Percentiles rank a stretch among this genome's conserved stretches.
These are phyloP conservation scores for Myanophis thanlyinensis DNA, from an alignment of 2,113 vertebrate genomes.

Conservation along the genomic window DNA sequence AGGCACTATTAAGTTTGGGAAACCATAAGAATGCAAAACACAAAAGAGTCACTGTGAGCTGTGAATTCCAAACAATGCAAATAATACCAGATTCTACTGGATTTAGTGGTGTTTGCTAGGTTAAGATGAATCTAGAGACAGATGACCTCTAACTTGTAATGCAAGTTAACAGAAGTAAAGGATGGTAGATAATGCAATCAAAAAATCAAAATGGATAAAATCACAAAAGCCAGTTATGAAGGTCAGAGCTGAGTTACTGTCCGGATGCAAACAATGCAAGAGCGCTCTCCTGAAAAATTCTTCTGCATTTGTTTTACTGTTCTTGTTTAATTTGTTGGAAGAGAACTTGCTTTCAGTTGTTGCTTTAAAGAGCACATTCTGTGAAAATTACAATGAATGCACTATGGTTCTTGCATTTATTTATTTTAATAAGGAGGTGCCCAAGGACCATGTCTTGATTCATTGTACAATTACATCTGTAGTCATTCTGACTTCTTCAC, in stretches of 20 bases:
- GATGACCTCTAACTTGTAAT: background rate
- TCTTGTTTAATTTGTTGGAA: background rate
- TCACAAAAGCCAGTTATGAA: background rate
- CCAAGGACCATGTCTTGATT: background rate
- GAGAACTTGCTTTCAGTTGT: background rate
- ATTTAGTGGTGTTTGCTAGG: background rate
- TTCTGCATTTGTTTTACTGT: background rate
- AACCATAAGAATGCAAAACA: background rate
- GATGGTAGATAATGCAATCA: background rate
- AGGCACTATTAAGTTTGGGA: background rate
- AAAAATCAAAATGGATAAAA: background rate
- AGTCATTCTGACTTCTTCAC: background rate
- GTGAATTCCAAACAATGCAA: background rate
- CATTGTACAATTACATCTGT: background rate
- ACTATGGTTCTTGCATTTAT: background rate
- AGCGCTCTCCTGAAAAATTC: background rate
- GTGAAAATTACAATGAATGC: background rate
- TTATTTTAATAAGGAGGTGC: background rate
- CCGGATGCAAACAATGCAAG: background rate
- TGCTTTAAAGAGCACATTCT: background rate
- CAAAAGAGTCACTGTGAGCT: background rate
- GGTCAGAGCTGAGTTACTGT: background rate
- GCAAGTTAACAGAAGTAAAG: background rate
- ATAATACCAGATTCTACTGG: background rate
- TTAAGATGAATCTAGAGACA: background rate